Percentiles rank a stretch among this genome's conserved stretches.
Evolutionary conservation across 2,888 invertebrate species (phyloP).

Genomic region (Petrophora chlorosata): DNA sequence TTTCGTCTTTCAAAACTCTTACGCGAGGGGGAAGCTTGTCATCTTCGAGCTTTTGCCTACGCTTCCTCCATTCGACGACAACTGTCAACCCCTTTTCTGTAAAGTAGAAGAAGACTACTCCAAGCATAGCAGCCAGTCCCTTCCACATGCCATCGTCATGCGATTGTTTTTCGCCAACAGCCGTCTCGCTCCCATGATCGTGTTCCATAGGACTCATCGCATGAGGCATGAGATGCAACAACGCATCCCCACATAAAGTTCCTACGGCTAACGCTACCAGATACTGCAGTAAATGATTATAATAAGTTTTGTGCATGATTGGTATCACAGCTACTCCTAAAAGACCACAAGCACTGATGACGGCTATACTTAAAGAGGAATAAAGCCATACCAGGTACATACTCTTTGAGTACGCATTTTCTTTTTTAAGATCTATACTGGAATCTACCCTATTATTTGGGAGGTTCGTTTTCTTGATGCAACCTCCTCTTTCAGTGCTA

Average conservation of each 20-base stretch:
- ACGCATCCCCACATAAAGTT: constrained; percentile 94
- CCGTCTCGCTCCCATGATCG: constrained; percentile 44
- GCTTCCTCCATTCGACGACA: constrained; percentile 91
- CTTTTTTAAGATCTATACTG: constrained; percentile 33
- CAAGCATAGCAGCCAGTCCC: constrained; percentile 91
- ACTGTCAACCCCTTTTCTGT: constrained; percentile 92
- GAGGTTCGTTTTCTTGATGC: constrained; percentile 70
- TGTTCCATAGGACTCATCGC: constrained; percentile 82
- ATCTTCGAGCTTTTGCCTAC: constrained; percentile 87
- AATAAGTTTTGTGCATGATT: constrained; percentile 94
- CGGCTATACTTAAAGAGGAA: constrained; percentile 90
- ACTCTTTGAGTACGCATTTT: constrained; percentile 59
- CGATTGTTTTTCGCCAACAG: constrained; percentile 43
- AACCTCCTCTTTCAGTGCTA: constrained; percentile 80
- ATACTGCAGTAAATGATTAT: constrained; percentile 95
- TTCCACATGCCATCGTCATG: constrained; percentile 92
- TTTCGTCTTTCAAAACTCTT: constrained; percentile 88
- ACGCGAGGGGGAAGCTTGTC: constrained; percentile 86
- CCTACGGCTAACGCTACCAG: constrained; percentile 97
- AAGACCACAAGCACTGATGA: constrained; percentile 94
- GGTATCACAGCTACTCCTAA: constrained; percentile 95
- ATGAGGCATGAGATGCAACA: constrained; percentile 95
- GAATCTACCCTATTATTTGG: constrained; percentile 16
- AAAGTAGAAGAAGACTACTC: constrained; percentile 95
- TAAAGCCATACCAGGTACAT: constrained; percentile 90